Evolutionary conservation across 2,888 invertebrate species (phyloP).

Genomic region (Leucozona laternaria): DNA sequence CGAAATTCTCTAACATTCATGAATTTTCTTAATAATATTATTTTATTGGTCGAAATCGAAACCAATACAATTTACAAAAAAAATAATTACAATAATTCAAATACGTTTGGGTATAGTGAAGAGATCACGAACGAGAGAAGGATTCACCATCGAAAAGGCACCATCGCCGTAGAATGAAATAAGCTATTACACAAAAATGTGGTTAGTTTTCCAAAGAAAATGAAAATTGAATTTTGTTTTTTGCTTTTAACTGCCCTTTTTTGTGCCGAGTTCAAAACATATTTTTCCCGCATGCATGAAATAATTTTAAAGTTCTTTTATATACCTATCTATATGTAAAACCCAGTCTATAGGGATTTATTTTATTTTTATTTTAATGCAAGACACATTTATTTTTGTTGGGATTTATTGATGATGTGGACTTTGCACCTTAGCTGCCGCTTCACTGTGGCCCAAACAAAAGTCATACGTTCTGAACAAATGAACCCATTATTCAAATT

Average conservation of each 20-base stretch:
- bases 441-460: no score
- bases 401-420: neutral
- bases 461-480: no score
- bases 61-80: conserved; percentile 44
- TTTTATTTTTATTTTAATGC: neutral
- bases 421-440: no score
- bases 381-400: neutral
- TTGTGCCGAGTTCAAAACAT: conserved; percentile 18
- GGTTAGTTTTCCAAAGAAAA: conserved; percentile 77
- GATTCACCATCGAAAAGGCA: conserved; percentile 86
- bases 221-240: conserved; percentile 59
- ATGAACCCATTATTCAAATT: no score
- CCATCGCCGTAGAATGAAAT: conserved; percentile 83
- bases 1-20: conserved; percentile 20
- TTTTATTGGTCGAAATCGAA: conserved; percentile 56
- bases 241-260: conserved; percentile 31
- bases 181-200: conserved; percentile 72
- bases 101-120: conserved; percentile 85
- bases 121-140: conserved; percentile 91
- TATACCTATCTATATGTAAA: neutral
- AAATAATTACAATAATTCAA: conserved; percentile 18
- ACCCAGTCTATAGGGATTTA: neutral
- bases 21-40: conserved; percentile 19
- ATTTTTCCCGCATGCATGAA: conserved; percentile 46
- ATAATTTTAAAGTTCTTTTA: conserved; percentile 15